Conservation (phyloP, 2,888 invertebrate species). For the Apamea monoglypha region DNA sequence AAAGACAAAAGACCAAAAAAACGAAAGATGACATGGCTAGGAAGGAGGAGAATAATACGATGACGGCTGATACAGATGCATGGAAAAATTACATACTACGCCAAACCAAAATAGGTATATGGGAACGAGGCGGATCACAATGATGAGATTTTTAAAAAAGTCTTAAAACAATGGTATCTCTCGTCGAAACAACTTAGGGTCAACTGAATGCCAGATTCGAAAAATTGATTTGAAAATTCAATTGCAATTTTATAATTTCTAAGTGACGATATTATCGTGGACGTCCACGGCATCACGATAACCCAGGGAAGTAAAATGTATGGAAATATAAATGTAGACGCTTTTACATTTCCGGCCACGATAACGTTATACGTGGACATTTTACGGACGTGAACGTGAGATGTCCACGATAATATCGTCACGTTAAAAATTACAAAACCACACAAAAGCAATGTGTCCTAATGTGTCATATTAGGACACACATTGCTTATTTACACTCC, state of each 20-base stretch:
- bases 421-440: neutral
- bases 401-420: neutral
- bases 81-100: neutral
- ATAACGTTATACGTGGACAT: neutral
- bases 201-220: neutral
- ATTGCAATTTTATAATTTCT: neutral
- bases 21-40: neutral
- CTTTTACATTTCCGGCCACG: neutral
- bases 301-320: neutral
- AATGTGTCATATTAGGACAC: too few relatives aligned
- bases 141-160: neutral
- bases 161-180: neutral
- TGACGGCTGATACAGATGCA: neutral
- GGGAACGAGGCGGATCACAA: neutral
- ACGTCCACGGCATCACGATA: neutral
- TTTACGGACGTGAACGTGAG: neutral
- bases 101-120: neutral
- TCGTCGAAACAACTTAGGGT: neutral
- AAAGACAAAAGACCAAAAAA: neutral
- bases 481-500: too few relatives aligned
- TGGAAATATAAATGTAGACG: neutral
- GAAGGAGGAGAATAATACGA: neutral
- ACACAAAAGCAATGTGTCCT: too few relatives aligned
- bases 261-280: neutral
- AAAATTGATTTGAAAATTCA: neutral